Evolutionary conservation across 2,888 invertebrate genomes (phyloP).

Genomic region (Eumacrocentrus americanus): DNA sequence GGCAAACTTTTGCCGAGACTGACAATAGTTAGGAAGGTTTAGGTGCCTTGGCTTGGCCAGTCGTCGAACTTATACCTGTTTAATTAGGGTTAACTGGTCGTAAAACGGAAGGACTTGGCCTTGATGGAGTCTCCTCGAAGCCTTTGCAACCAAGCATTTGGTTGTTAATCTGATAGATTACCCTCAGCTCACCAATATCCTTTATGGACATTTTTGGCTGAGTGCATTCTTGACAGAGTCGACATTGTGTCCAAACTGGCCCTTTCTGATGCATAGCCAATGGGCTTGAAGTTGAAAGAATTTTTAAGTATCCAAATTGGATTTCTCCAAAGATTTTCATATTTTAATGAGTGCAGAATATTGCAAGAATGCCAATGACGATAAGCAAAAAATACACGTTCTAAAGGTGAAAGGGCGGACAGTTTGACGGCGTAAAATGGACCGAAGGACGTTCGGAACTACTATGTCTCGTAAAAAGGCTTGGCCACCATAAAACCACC

Average conservation of each 20-base stretch:
- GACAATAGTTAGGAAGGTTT: slow-evolving; percentile 37
- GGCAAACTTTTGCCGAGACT: slow-evolving; percentile 17
- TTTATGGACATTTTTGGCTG: too few species aligned
- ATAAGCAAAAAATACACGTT: not conserved
- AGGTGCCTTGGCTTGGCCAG: slow-evolving; percentile 26
- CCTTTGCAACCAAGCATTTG: slow-evolving; percentile 46
- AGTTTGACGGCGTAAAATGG: not conserved
- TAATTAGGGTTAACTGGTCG: slow-evolving; percentile 57
- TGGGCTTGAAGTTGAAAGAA: too few species aligned
- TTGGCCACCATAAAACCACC: slow-evolving; percentile 53
- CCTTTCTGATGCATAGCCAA: not conserved
- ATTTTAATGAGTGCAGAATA: too few species aligned
- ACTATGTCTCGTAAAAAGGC: slow-evolving; percentile 43
- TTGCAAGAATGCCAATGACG: too few species aligned
- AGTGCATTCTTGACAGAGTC: slow-evolving; percentile 1
- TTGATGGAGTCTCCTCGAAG: slow-evolving; percentile 41
- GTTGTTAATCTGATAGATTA: not conserved
- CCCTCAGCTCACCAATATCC: too few species aligned
- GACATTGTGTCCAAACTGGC: not conserved
- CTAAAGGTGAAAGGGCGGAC: slow-evolving; percentile 1
- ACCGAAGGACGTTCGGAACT: slow-evolving; percentile 29
- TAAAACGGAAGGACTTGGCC: slow-evolving; percentile 48
- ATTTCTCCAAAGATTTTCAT: too few species aligned
- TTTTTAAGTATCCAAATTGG: too few species aligned
- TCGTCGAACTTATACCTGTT: slow-evolving; percentile 47